phyloP scores from a whole-genome alignment of 2,113 vertebrate genomes.

The human (Homo sapiens) region DNA sequence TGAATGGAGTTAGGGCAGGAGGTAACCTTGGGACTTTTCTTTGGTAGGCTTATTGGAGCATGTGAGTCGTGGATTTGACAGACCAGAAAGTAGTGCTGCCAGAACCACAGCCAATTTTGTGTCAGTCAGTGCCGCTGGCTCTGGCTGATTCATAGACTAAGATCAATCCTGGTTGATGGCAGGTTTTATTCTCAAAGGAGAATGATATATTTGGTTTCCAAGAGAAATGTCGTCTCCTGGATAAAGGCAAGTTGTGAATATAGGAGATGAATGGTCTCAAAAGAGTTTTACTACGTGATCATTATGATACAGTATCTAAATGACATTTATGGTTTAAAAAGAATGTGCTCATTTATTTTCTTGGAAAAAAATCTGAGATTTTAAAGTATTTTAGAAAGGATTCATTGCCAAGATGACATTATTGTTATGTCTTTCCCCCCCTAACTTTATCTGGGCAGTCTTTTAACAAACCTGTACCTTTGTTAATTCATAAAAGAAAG shows the following conservation, averaged over 20 bases:
- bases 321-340: constrained; percentile 42
- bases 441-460: background rate
- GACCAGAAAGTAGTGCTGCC: background rate
- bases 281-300: constrained; percentile 11
- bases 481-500: background rate
- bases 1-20: background rate
- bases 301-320: background rate
- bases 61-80: background rate
- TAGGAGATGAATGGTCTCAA: constrained; percentile 9
- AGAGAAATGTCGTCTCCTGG: background rate
- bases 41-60: background rate
- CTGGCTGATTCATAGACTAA: background rate
- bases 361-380: background rate
- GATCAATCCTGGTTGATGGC: background rate
- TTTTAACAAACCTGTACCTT: background rate
- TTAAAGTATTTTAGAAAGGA: constrained; percentile 32
- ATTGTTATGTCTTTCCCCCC: background rate
- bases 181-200: constrained; percentile 44
- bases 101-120: background rate
- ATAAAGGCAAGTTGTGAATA: constrained; percentile 13
- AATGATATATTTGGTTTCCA: constrained; percentile 41
- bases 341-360: constrained; percentile 53
- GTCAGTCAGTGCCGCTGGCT: background rate
- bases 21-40: background rate
- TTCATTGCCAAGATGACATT: background rate